phyloP scores from a whole-genome alignment of 2,888 invertebrate genomes.

The Electrophaes corylata region DNA sequence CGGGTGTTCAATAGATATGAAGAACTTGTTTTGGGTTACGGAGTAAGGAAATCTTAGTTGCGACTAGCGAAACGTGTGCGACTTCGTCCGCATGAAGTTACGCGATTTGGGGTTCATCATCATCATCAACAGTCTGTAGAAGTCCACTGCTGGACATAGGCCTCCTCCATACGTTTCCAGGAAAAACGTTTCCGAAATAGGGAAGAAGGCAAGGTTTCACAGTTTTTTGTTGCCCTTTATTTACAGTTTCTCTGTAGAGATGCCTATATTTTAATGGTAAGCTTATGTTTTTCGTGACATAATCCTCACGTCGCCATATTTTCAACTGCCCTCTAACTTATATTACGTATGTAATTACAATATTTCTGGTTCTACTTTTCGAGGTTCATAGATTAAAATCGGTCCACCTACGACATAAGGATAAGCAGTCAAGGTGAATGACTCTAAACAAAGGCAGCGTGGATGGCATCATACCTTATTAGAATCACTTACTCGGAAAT shows the following conservation, averaged over 20 bases:
- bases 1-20: slow-evolving; percentile 7
- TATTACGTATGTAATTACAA: not conserved
- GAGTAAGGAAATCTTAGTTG: not conserved
- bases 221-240: too few species aligned
- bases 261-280: too few species aligned
- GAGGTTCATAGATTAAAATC: slow-evolving; percentile 17
- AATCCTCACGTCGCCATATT: not conserved
- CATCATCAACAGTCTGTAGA: too few species aligned
- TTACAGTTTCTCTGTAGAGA: too few species aligned
- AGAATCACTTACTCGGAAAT: slow-evolving; percentile 44
- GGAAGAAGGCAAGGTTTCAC: too few species aligned
- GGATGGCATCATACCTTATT: slow-evolving; percentile 30
- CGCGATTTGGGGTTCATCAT: too few species aligned
- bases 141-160: too few species aligned
- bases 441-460: slow-evolving; percentile 40
- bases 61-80: too few species aligned
- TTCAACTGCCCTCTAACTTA: not conserved
- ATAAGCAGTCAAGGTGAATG: slow-evolving; percentile 43
- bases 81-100: too few species aligned
- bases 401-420: slow-evolving; percentile 27
- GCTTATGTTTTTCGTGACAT: too few species aligned
- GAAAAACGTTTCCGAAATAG: too few species aligned
- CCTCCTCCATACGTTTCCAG: too few species aligned
- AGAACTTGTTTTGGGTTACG: slow-evolving; percentile 1
- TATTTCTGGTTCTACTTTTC: slow-evolving; percentile 1